These are phyloP conservation scores for Fregetta grallaria DNA, from an alignment of 2,113 vertebrate species.

Conservation along the genomic window DNA sequence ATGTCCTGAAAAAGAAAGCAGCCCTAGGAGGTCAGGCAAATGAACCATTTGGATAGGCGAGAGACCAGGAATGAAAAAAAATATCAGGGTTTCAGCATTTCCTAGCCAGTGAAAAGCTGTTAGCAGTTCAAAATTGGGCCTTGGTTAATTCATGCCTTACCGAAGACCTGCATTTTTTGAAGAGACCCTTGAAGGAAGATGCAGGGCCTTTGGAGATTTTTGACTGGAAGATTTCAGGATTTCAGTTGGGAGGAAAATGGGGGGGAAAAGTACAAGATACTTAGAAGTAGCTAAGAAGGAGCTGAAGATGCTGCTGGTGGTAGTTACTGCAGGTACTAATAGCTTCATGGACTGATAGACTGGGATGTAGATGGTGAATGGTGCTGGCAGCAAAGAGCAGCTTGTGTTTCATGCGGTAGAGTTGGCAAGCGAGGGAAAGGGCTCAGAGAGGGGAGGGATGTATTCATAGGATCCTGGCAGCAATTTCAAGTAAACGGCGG, in stretches of 20 bases:
- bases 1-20: slow-evolving; percentile 6
- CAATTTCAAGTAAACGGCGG: neutral
- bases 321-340: neutral
- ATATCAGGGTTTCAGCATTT: neutral
- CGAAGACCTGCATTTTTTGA: neutral
- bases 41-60: neutral
- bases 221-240: neutral
- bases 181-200: neutral
- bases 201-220: neutral
- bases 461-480: neutral
- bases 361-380: neutral
- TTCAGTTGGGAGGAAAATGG: neutral
- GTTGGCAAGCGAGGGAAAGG: neutral
- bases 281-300: neutral
- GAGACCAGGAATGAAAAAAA: neutral
- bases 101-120: neutral
- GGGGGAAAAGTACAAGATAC: neutral
- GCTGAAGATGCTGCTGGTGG: neutral
- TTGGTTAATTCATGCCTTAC: neutral
- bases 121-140: neutral
- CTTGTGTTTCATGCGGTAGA: neutral
- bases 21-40: neutral
- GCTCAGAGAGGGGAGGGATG: neutral
- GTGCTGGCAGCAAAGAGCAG: neutral
- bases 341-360: neutral